Evolutionary conservation across 2,113 vertebrate species (phyloP), one percentile per base, ranked within the genome.

Genomic region (Cnemophilus loriae): DNA sequence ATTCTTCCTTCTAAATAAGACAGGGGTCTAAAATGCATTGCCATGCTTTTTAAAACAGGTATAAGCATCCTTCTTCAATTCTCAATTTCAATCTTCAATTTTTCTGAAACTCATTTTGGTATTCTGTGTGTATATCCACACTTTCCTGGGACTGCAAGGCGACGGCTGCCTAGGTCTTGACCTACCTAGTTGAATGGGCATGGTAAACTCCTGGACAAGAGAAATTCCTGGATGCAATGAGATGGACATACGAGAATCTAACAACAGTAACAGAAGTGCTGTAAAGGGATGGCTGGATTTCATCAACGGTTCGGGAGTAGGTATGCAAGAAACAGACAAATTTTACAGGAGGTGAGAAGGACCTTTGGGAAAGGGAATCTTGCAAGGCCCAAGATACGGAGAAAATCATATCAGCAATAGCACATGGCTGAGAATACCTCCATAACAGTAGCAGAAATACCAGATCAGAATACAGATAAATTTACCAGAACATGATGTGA

Each of bases 211-310:
- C 10, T 7, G 9, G 11, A 57, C 28, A 73, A 74, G 30, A 81
- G 28, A 37, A 89, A 46, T 2, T 55, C 20, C 14, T 70, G 16
- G 23, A 69, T 37, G 2, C 16, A 37, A 12, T 32, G 41, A 74
- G n/a, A 16, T 46, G n/a, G 11, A n/a, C 32, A 13, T 41, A 37
- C 16, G 16, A 24, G 35, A 53, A 52, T 44, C 10, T 37, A 65
- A 30, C 0, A 11, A 42, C 49, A 37, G 15, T 69, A 69, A 42
- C 0, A 1, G 14, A 65, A 61, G 8, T 42, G 4, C 27, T 16
- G 14, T 23, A 27, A 79, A 4, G 9, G 3, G 2, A 59, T 56
- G 33, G 7, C 27, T 65, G 41, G 24, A 64, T 88, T 77, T 89
- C 28, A n/a, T 2, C 61, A 26, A 5, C 3, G 0, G 13, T 35